Base-by-base conservation (phyloP, 2,113 vertebrate species). In the Oreochromis spilurus region DNA sequence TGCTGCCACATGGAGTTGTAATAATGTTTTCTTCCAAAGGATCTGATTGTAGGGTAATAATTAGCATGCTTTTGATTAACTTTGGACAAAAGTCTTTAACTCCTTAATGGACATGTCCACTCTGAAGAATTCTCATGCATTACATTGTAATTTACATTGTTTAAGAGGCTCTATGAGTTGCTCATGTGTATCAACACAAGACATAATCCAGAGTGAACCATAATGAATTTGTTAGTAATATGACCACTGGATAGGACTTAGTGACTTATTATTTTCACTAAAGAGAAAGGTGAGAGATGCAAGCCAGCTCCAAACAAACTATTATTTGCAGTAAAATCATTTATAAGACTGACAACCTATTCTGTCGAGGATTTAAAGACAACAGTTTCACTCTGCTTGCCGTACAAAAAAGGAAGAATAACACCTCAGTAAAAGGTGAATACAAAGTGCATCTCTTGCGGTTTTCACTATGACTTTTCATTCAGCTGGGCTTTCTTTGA, bases 401-500 rank as follows among this genome's bases (percentile, higher is more conserved):
- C 26, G 43, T 81, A 91, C 86, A 89, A 83, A 91, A 91, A 13
- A 54, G 82, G 70, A 90, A 36, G 84, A 82, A 82, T 93, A 91
- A 88, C 89, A 87, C 88, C 79, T 79, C 12, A 77, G 26, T 52
- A 77, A 40, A 83, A 91, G 82, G 89, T 91, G 87, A 91, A 92
- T 92, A 88, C 91, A 91, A 94, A 94, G 79, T 86, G 91, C 87
- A 34, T 62, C 78, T 60, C 88, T 87, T 90, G 93, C 94, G 94
- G 83, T 93, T 95, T 89, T 93, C 65, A 72, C 24, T 84, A 70
- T 80, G 88, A 94, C 87, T 81, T 91, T 91, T 92, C 79, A 89
- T 90, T 92, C 88, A 90, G 84, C 52, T 48, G 21, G 7, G 57
- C 85, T 91, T 87, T 94, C 92, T 93, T 79, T 88, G 92, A 92